Conservation (phyloP, 2,797 vertebrate species). For the Alauda arvensis region DNA sequence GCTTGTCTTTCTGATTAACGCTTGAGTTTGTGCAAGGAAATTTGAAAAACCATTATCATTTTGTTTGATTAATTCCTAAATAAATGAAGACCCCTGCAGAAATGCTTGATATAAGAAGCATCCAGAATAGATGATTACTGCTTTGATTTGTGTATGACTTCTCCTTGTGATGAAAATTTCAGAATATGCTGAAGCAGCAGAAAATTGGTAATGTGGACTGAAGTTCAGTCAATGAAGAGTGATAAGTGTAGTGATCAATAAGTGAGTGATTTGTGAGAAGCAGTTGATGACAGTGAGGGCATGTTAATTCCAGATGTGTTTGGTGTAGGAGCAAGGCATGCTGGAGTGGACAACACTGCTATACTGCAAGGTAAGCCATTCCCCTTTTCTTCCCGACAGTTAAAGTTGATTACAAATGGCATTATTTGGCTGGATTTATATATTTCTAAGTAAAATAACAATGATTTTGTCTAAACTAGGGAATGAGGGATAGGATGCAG, state of each 20-base stretch:
- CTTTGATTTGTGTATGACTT: neutral
- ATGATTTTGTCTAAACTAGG: neutral
- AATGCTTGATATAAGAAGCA: neutral
- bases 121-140: neutral
- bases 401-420: neutral
- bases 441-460: neutral
- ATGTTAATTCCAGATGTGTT: neutral
- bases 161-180: neutral
- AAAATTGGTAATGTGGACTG: neutral
- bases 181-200: constrained; percentile 33
- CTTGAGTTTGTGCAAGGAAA: neutral
- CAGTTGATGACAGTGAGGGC: neutral
- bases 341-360: neutral
- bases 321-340: neutral
- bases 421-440: neutral
- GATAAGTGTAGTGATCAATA: constrained; percentile 28
- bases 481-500: neutral
- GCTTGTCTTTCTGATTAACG: neutral
- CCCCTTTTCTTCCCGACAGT: neutral
- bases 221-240: neutral
- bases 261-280: constrained; percentile 17
- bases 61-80: neutral
- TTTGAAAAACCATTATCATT: rapidly evolving
- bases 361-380: neutral
- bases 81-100: neutral